Conservation (phyloP, 2,888 invertebrate species). For the Brenthis hecate region DNA sequence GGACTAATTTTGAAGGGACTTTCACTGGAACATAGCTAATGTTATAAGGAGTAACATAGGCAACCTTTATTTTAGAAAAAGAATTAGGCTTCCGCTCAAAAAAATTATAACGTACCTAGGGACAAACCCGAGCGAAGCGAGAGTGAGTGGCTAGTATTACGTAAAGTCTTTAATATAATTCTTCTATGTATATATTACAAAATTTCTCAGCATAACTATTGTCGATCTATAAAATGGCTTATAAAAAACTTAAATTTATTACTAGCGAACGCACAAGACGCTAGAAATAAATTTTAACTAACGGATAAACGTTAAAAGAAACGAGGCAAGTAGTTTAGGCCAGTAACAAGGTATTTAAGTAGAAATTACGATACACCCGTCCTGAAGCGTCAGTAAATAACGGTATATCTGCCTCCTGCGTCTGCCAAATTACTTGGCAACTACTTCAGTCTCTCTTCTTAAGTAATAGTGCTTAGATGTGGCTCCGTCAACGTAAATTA, state of each 20-base stretch:
- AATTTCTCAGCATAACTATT: too few species aligned
- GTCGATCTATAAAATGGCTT: too few species aligned
- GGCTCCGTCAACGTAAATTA: not conserved
- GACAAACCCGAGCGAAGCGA: too few species aligned
- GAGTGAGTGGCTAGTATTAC: too few species aligned
- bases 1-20: too few species aligned
- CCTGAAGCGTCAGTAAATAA: constrained; percentile 74
- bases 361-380: constrained; percentile 69
- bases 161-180: too few species aligned
- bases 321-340: constrained; percentile 28
- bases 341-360: constrained; percentile 51
- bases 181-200: too few species aligned
- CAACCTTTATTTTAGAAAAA: too few species aligned
- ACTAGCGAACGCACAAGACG: not conserved
- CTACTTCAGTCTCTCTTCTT: constrained; percentile 72
- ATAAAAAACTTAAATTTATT: not conserved
- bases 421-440: constrained; percentile 79
- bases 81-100: too few species aligned
- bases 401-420: constrained; percentile 67
- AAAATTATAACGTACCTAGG: too few species aligned
- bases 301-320: constrained; percentile 25
- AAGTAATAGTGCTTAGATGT: constrained; percentile 62
- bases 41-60: too few species aligned
- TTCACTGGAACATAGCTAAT: too few species aligned
- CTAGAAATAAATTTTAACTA: constrained; percentile 11